These are phyloP conservation scores for Siderastrea siderea DNA, from an alignment of 92 coral and sea anemone genomes.

Conservation along the genomic window DNA sequence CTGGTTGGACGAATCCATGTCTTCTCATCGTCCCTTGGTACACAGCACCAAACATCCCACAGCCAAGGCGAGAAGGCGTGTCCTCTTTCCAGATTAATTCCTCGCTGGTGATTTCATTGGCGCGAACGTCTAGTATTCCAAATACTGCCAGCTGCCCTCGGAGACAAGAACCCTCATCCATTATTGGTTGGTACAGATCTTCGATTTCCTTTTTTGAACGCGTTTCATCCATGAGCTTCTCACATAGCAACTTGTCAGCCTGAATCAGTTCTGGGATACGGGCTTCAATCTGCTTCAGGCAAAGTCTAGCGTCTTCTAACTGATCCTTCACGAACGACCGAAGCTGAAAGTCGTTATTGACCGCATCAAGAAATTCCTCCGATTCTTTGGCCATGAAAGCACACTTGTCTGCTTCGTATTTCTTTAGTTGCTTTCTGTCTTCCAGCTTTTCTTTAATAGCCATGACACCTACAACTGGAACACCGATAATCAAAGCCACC, in stretches of 20 bases:
- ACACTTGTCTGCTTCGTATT: slow-evolving; percentile 42
- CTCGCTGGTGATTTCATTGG: not conserved
- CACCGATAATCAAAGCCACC: slow-evolving; percentile 42
- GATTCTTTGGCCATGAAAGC: slow-evolving; percentile 36
- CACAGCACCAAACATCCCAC: no score
- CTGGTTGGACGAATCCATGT: not conserved
- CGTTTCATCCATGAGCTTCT: slow-evolving; percentile 4
- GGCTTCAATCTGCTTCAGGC: slow-evolving; percentile 30
- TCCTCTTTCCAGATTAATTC: slow-evolving; percentile 47
- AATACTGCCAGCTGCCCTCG: slow-evolving; percentile 35
- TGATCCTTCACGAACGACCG: slow-evolving; percentile 9
- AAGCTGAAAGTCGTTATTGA: not conserved
- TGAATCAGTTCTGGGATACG: slow-evolving; percentile 55
- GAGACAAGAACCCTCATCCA: not conserved
- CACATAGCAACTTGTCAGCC: slow-evolving; percentile 33
- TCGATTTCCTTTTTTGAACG: slow-evolving; percentile 18
- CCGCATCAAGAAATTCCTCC: slow-evolving; percentile 12
- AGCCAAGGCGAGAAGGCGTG: not conserved
- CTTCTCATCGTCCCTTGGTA: slow-evolving; percentile 38
- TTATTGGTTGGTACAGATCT: slow-evolving; percentile 33
- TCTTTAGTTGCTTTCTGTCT: slow-evolving; percentile 6
- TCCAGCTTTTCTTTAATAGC: slow-evolving; percentile 41
- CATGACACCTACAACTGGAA: slow-evolving; percentile 40
- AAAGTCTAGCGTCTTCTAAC: slow-evolving; percentile 11
- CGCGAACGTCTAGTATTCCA: slow-evolving; percentile 20